Base-by-base conservation (phyloP, 2,888 invertebrate species). In the Polymixis flavicincta region DNA sequence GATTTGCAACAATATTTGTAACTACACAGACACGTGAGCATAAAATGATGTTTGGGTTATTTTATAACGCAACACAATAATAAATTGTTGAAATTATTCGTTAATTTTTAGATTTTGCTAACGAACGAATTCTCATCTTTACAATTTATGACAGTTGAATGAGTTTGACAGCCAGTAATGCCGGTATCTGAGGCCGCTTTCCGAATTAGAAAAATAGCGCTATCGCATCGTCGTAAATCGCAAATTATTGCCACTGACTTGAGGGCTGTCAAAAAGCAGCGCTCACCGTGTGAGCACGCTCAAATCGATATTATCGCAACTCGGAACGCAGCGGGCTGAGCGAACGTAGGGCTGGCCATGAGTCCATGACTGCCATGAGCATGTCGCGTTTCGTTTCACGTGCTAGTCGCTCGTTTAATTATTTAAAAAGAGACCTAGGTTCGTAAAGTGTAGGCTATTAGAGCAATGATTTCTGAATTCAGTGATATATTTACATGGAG, bases 1-100 rank as follows among this genome's bases (percentile, higher is more conserved):
- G 98, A 98, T 98, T 98, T 98, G 98, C 92, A 95, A 91, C 88
- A 90, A 92, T 92, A 87, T 91, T 86, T 89, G 81, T 85, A 80
- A 87, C 91, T 87, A 86, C 91, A 84, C 88, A 80, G 86, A 79
- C 85, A 85, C 85, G 85, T 89, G 90, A 92, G 83, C 89, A 89
- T 87, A 87, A 68, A 90, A 79, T 84, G 42, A 66, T 77, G 78
- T 65, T 54, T 50, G 48, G 19, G 50, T 74, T 77, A 75, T 70
- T 77, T 74, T 74, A 9, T 61, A 82, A 69, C 67, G 71, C 66
- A 71, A 55, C 37, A 25, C 17, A 73, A n/a, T 61, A 55, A 48
- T 1, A 17, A 67, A 3, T 57, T 69, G 9, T 14, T 60, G 11
- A 57, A 66, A 54, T 42, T 65, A 37, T 67, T 80, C 55, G 73